A percentile compares a stretch with the other conserved stretches of the same genome.
Evolutionary conservation across 2,888 invertebrate species (phyloP).

Genomic region (Apodemia mormo): DNA sequence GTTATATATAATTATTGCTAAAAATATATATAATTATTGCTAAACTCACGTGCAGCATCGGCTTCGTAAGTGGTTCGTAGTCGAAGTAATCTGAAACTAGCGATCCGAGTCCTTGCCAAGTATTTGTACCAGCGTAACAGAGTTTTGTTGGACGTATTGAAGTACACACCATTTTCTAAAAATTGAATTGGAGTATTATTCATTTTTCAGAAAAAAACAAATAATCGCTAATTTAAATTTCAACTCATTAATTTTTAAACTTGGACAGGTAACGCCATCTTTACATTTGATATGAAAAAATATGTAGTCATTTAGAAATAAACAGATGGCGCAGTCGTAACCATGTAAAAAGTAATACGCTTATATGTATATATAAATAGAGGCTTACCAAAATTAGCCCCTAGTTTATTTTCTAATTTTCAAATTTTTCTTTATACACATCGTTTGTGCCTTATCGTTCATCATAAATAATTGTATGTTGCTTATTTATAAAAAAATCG

Average conservation of each 20-base stretch:
- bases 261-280: slow-evolving; percentile 11
- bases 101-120: slow-evolving; percentile 86
- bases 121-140: slow-evolving; percentile 85
- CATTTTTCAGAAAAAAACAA: too few relatives aligned
- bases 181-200: slow-evolving; percentile 23
- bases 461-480: too few relatives aligned
- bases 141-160: slow-evolving; percentile 90
- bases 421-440: too few relatives aligned
- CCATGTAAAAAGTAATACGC: too few relatives aligned
- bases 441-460: too few relatives aligned
- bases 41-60: slow-evolving; percentile 86
- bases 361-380: too few relatives aligned
- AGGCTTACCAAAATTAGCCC: too few relatives aligned
- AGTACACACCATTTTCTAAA: slow-evolving; percentile 94
- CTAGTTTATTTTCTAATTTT: too few relatives aligned
- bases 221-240: not conserved
- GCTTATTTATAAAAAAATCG: too few relatives aligned
- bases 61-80: slow-evolving; percentile 86
- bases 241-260: not conserved
- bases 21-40: slow-evolving; percentile 41
- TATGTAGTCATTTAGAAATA: too few relatives aligned
- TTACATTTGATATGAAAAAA: not conserved
- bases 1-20: not conserved
- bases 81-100: slow-evolving; percentile 90
- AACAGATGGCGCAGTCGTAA: too few relatives aligned